A percentile compares a stretch with the other conserved stretches of the same genome.
Conservation (phyloP, 2,888 invertebrate genomes). For the Lasioglossum pauxillum region DNA sequence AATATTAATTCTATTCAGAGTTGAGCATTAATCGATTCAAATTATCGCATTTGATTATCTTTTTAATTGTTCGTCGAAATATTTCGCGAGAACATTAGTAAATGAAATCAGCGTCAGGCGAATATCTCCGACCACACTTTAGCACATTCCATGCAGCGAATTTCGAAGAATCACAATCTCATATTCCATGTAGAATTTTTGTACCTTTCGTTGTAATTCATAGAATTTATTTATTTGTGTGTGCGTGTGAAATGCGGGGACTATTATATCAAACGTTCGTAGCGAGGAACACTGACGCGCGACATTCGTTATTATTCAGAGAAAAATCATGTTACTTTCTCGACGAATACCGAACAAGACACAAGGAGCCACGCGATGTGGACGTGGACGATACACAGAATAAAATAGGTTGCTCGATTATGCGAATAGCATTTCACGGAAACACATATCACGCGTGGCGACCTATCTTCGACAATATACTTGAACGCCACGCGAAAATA, state of each 20-base stretch:
- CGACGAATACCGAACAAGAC: constrained; percentile 19
- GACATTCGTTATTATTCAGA: neutral
- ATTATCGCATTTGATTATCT: neutral
- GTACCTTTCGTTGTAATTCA: constrained; percentile 70
- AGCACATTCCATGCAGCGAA: constrained; percentile 67
- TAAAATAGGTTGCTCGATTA: constrained; percentile 6
- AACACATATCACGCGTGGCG: constrained; percentile 63
- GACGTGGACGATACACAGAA: neutral
- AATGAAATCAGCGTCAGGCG: neutral
- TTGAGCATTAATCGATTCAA: neutral
- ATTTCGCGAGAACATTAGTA: constrained; percentile 8
- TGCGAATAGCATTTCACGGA: constrained; percentile 29
- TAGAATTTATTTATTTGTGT: constrained; percentile 68
- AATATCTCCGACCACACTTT: constrained; percentile 21
- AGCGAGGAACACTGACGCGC: neutral
- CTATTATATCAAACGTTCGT: constrained; percentile 26
- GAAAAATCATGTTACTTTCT: neutral
- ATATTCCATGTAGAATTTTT: constrained; percentile 71
- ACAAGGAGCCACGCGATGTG: constrained; percentile 4
- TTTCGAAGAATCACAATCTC: constrained; percentile 48
- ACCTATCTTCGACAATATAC: constrained; percentile 31
- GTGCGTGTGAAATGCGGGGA: constrained; percentile 44
- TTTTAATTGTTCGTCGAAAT: neutral
- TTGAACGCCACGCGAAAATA: constrained; percentile 6
- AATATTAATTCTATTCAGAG: neutral